phyloP scores from a whole-genome alignment of 1,140 invertebrate genomes.

The Heliconius congener region DNA sequence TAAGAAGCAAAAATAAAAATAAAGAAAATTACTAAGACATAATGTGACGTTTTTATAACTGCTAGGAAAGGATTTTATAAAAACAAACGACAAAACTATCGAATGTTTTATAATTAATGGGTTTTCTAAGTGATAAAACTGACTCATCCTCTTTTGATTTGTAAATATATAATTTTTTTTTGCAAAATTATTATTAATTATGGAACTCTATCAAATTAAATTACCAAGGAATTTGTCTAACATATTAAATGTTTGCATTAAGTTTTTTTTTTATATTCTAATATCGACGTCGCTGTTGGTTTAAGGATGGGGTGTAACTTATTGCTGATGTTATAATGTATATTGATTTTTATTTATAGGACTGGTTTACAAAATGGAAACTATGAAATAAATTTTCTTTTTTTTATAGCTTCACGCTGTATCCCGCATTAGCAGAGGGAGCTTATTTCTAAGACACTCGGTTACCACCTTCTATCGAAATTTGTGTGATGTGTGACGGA shows the following conservation, averaged over 20 bases:
- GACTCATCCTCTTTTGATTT: not conserved
- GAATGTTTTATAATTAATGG: slow-evolving; percentile 16
- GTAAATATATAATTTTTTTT: slow-evolving; percentile 20
- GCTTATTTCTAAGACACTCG: too few relatives aligned
- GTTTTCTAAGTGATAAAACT: slow-evolving; percentile 5
- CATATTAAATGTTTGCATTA: slow-evolving; percentile 18
- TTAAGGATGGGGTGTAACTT: slow-evolving; percentile 31
- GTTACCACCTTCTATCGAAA: not conserved
- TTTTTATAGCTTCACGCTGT: too few relatives aligned
- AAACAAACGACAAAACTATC: slow-evolving; percentile 13
- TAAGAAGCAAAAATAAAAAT: not conserved
- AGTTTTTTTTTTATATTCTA: slow-evolving; percentile 17
- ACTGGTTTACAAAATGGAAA: slow-evolving; percentile 8
- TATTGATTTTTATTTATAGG: slow-evolving; percentile 23
- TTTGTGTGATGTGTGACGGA: too few relatives aligned
- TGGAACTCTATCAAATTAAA: slow-evolving; percentile 26
- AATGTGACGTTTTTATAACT: not conserved
- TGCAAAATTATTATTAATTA: slow-evolving; percentile 30
- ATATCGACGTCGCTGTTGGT: slow-evolving; percentile 23
- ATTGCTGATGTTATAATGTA: slow-evolving; percentile 11
- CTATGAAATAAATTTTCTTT: not conserved
- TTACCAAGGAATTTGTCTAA: slow-evolving; percentile 27
- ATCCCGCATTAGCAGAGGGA: too few relatives aligned
- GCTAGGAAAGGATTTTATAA: slow-evolving; percentile 13
- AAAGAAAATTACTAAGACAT: not conserved